Evolutionary conservation across 2,797 vertebrate genomes (phyloP).

Genomic region (Yasuhikotakia modesta): DNA sequence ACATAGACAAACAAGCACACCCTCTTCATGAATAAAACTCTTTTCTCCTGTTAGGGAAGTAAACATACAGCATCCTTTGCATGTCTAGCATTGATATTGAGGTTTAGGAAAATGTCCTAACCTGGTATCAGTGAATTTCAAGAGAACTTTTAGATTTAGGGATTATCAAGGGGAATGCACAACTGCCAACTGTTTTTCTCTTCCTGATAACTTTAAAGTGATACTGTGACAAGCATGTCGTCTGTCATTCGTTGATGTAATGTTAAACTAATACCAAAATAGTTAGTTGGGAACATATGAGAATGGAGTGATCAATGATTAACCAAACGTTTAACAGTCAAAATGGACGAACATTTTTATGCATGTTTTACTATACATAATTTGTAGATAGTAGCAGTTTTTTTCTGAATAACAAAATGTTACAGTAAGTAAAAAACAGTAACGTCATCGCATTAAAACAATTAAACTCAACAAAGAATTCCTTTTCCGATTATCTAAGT

Average conservation of each 20-base stretch:
- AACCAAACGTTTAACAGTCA: background rate
- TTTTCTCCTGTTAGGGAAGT: constrained; percentile 33
- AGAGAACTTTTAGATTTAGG: constrained; percentile 43
- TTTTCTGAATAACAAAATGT: background rate
- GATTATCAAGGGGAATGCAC: constrained; percentile 38
- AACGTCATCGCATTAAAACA: background rate
- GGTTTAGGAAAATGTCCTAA: constrained; percentile 52
- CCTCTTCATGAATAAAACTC: background rate
- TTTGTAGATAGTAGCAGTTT: background rate
- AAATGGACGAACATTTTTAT: background rate
- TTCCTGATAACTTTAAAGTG: constrained; percentile 39
- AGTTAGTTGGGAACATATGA: background rate
- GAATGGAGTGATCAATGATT: background rate
- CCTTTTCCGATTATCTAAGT: background rate
- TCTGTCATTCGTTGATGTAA: constrained; percentile 3
- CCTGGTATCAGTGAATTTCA: constrained; percentile 31
- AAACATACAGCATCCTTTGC: constrained; percentile 62
- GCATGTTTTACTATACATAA: no score
- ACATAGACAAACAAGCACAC: background rate
- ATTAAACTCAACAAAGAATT: constrained; percentile 4
- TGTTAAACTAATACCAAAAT: background rate
- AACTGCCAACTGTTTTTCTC: constrained; percentile 38
- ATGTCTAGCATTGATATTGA: constrained; percentile 52
- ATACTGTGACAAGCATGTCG: background rate
- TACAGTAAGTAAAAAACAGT: background rate